A percentile compares a stretch with the other conserved stretches of the same genome.
These are phyloP conservation scores for Tipula helvola DNA, from an alignment of 2,888 invertebrate species.

Conservation along the genomic window DNA sequence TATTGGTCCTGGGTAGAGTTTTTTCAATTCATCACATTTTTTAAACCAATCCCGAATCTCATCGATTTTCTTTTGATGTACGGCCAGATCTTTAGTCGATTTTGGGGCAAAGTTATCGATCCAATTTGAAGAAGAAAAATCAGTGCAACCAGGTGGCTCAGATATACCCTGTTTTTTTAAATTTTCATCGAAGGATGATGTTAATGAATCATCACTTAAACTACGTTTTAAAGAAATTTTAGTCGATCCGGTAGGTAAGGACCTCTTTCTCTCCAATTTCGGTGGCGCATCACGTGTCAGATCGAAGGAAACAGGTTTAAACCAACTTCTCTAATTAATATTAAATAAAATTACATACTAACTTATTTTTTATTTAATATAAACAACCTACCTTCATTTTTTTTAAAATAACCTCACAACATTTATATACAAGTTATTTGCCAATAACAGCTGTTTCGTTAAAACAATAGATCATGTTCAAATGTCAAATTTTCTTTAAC, in stretches of 20 bases:
- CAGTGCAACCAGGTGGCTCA: neutral
- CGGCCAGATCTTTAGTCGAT: slow-evolving; percentile 49
- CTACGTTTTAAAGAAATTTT: neutral
- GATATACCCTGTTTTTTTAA: neutral
- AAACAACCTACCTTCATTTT: neutral
- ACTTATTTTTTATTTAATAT: neutral
- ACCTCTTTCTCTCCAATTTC: neutral
- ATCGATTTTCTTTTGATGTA: slow-evolving; percentile 59
- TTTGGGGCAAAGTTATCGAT: slow-evolving; percentile 47
- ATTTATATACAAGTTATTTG: no score
- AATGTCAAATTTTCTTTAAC: no score
- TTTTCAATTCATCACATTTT: slow-evolving; percentile 22
- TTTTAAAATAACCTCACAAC: neutral
- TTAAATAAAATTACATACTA: neutral
- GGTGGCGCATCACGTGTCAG: neutral
- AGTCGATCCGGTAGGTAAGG: neutral
- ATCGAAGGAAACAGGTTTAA: slow-evolving; percentile 11
- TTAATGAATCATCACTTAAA: neutral
- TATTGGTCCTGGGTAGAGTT: slow-evolving; percentile 37
- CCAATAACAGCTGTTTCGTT: no score
- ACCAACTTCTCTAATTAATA: slow-evolving; percentile 13
- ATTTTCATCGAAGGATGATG: neutral
- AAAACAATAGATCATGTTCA: no score
- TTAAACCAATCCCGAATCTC: slow-evolving; percentile 59
- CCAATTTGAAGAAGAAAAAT: slow-evolving; percentile 36